Conservation (phyloP, 2,113 vertebrate genomes). For the Meleagris gallopavo region DNA sequence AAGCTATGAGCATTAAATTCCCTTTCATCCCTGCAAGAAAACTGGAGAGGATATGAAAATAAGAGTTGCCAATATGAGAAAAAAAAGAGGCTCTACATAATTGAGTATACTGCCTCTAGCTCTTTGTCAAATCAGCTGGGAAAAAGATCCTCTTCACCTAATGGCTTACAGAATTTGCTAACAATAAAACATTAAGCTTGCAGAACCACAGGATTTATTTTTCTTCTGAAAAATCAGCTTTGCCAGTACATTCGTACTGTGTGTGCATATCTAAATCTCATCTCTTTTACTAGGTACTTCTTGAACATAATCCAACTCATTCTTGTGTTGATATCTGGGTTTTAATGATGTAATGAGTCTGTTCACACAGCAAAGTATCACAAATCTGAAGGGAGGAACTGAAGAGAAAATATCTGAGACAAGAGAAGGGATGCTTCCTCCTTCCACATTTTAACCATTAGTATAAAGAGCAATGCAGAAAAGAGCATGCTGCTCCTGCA, state of each 20-base stretch:
- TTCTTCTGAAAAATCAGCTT: neutral
- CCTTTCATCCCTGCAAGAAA: conserved; percentile 13
- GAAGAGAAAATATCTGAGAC: neutral
- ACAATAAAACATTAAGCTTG: neutral
- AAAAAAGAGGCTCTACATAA: neutral
- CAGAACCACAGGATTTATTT: neutral
- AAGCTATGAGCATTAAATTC: conserved; percentile 37
- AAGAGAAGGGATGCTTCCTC: neutral
- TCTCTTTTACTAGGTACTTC: neutral
- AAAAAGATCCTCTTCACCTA: conserved; percentile 5
- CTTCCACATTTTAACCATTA: neutral
- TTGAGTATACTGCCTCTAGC: conserved; percentile 6
- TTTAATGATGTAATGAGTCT: neutral
- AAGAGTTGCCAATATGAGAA: neutral
- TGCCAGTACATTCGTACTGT: neutral
- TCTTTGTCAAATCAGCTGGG: neutral
- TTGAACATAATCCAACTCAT: neutral
- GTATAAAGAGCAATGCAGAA: neutral
- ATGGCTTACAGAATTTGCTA: neutral
- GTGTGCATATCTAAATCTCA: neutral
- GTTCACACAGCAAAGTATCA: neutral
- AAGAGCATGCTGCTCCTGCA: neutral
- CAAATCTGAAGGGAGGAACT: neutral
- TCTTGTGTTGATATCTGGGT: neutral
- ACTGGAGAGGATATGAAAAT: neutral